Conservation (phyloP, 1,140 invertebrate species). For the Zaprionus lachaisei region DNA sequence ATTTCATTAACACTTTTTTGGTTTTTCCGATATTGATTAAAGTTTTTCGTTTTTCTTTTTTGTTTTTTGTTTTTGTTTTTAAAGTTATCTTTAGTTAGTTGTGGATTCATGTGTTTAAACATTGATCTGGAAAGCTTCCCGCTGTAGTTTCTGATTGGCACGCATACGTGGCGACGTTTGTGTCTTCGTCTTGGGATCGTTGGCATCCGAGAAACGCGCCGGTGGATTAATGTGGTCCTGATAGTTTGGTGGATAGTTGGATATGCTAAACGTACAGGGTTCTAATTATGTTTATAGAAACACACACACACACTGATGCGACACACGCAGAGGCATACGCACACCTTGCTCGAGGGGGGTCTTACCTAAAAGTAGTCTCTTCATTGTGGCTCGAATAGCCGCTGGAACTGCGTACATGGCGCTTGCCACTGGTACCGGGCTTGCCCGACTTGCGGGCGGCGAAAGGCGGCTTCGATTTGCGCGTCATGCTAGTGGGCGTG, state of each 20-base stretch:
- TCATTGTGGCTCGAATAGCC: constrained; percentile 92
- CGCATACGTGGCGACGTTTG: constrained; percentile 83
- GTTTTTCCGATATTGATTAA: constrained; percentile 39
- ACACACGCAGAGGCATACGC: not conserved
- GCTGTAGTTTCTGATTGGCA: constrained; percentile 86
- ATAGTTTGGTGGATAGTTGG: constrained; percentile 89
- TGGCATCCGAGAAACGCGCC: constrained; percentile 89
- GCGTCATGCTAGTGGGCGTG: constrained; percentile 87
- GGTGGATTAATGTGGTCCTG: constrained; percentile 91
- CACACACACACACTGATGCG: constrained; percentile 19
- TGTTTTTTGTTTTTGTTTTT: not conserved
- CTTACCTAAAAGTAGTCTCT: constrained; percentile 92
- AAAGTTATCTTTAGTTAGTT: constrained; percentile 23
- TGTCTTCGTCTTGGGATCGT: constrained; percentile 85
- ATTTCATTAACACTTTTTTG: constrained; percentile 39
- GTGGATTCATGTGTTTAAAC: constrained; percentile 84
- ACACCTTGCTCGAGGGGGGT: not conserved
- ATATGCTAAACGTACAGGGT: constrained; percentile 87
- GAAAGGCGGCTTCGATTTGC: constrained; percentile 88
- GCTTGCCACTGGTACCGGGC: constrained; percentile 85
- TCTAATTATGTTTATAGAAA: constrained; percentile 70
- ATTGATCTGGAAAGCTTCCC: constrained; percentile 90
- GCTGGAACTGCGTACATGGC: constrained; percentile 89
- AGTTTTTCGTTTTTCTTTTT: constrained; percentile 4
- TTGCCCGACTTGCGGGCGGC: constrained; percentile 88